phyloP scores from a whole-genome alignment of 2,888 invertebrate genomes.

The Spodoptera exigua region DNA sequence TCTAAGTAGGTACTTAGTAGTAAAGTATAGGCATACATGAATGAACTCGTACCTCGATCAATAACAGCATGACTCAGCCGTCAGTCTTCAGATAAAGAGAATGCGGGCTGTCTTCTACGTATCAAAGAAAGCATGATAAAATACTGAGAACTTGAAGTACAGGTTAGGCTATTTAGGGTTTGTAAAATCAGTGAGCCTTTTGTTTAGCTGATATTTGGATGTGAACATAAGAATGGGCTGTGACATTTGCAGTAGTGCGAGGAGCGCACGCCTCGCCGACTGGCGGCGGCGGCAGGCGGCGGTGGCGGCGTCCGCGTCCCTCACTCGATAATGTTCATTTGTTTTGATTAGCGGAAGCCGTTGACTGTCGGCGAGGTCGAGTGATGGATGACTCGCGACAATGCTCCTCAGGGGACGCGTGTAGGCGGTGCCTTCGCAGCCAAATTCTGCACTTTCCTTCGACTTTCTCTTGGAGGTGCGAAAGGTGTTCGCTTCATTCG shows the following conservation, averaged over 20 bases:
- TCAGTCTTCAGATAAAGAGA: constrained; percentile 55
- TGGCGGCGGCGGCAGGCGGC: background rate
- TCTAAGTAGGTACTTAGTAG: too few species aligned
- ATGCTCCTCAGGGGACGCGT: constrained; percentile 84
- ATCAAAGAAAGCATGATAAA: constrained; percentile 46
- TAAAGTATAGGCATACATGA: constrained; percentile 8
- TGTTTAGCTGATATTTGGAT: too few species aligned
- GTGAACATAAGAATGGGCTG: too few species aligned
- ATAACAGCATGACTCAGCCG: constrained; percentile 40
- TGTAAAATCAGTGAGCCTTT: constrained; percentile 2
- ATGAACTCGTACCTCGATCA: constrained; percentile 34
- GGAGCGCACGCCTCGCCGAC: background rate
- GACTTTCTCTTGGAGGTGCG: constrained; percentile 89
- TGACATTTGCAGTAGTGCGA: background rate
- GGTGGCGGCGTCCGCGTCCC: constrained; percentile 30
- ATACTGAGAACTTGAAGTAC: constrained; percentile 22
- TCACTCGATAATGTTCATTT: constrained; percentile 72
- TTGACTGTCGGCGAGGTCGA: constrained; percentile 67
- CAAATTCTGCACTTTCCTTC: constrained; percentile 89
- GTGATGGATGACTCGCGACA: constrained; percentile 86
- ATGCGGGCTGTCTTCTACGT: constrained; percentile 60
- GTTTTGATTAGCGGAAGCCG: constrained; percentile 74
- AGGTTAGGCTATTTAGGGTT: constrained; percentile 5
- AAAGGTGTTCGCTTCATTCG: constrained; percentile 85
- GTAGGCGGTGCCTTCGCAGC: constrained; percentile 86